phyloP scores from a whole-genome alignment of 2,797 vertebrate genomes.

The Takifugu ocellatus region DNA sequence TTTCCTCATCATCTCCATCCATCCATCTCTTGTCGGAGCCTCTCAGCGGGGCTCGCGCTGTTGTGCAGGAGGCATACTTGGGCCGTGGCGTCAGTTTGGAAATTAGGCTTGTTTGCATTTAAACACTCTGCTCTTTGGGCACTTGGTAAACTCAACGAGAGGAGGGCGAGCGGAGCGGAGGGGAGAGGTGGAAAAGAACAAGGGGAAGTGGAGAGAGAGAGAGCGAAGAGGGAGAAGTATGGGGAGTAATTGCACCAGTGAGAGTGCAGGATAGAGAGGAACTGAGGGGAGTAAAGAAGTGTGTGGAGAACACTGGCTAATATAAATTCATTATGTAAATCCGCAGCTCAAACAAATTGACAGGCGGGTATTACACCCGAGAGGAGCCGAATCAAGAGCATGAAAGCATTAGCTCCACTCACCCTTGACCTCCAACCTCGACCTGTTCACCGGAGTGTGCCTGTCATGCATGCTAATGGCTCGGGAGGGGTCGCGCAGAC shows the following conservation, averaged over 20 bases:
- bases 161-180: conserved; percentile 43
- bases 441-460: conserved; percentile 70
- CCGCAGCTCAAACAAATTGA: conserved; percentile 79
- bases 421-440: conserved; percentile 72
- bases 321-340: conserved; percentile 83
- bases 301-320: conserved; percentile 68
- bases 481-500: conserved; percentile 33
- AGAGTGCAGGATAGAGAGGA: conserved; percentile 33
- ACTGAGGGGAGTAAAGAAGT: conserved; percentile 22
- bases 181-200: conserved; percentile 15
- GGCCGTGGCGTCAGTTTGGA: conserved; percentile 68
- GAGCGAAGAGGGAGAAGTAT: conserved; percentile 34
- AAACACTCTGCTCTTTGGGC: conserved; percentile 68
- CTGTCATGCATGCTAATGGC: conserved; percentile 69
- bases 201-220: conserved; percentile 44
- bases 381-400: conserved; percentile 76
- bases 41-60: conserved; percentile 57
- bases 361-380: conserved; percentile 75
- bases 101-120: conserved; percentile 73
- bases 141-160: conserved; percentile 68
- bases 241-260: conserved; percentile 37
- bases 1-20: conserved; percentile 58
- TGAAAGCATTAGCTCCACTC: conserved; percentile 72
- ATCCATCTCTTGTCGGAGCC: conserved; percentile 60
- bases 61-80: conserved; percentile 64